These are phyloP conservation scores for Betta splendens DNA, from an alignment of 2,797 vertebrate species.

Conservation along the genomic window DNA sequence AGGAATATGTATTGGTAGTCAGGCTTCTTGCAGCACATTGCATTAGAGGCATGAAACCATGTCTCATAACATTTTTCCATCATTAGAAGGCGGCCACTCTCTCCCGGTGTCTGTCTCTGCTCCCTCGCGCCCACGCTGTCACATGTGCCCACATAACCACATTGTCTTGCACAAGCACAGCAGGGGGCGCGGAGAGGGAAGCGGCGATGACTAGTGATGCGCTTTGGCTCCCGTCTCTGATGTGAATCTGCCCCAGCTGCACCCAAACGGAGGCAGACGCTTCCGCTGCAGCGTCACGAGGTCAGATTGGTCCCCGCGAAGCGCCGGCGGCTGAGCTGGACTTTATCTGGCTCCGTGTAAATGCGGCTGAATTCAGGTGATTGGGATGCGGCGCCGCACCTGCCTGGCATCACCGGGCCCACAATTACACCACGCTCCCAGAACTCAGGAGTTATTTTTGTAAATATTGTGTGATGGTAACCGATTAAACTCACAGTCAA, in stretches of 20 bases:
- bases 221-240: slow-evolving; percentile 43
- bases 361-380: no score
- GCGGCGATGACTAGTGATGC: slow-evolving; percentile 33
- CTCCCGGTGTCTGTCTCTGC: slow-evolving; percentile 25
- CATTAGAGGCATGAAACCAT: slow-evolving; percentile 6
- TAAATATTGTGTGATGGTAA: slow-evolving; percentile 5
- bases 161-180: slow-evolving; percentile 53
- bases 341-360: slow-evolving; percentile 22
- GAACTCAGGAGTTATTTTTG: slow-evolving; percentile 16
- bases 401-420: no score
- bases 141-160: slow-evolving; percentile 45
- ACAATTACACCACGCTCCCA: slow-evolving; percentile 4
- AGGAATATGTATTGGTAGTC: neutral
- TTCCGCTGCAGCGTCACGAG: slow-evolving; percentile 40
- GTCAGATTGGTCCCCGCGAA: no score
- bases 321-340: slow-evolving; percentile 16
- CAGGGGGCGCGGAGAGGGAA: slow-evolving; percentile 15
- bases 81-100: slow-evolving; percentile 1
- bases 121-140: slow-evolving; percentile 26
- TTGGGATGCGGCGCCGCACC: no score
- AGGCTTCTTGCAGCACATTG: neutral
- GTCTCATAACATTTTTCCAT: slow-evolving; percentile 13
- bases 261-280: slow-evolving; percentile 17
- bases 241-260: slow-evolving; percentile 43
- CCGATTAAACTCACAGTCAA: slow-evolving; percentile 1